Base-by-base conservation (phyloP, 2,888 invertebrate genomes). In the Netelia virgata region DNA sequence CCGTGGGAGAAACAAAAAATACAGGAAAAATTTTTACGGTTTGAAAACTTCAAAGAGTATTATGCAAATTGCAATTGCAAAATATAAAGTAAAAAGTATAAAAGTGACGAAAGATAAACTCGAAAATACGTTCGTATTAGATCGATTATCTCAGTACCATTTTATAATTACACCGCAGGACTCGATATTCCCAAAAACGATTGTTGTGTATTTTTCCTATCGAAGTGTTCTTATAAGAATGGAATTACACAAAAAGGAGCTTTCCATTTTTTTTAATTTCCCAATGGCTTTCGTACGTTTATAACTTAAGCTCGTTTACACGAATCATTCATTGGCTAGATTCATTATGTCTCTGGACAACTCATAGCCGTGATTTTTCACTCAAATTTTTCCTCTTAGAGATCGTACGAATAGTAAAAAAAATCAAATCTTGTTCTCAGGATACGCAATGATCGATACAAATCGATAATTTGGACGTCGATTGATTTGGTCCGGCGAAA, bases 311-410 rank as follows among this genome's bases (percentile, higher is more conserved):
- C 84, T 83, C 80, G 86, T 87, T 83, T 81, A 88, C 90, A 90
- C 91, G 91, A 90, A 90, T 92, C 92, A 92, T 92, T 92, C 90
- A 89, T 89, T 90, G 89, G 89, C 83, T 90, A 89, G 88, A 87
- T 68, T 6, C 28, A 74, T 74, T 72, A 68, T 75, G 86, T 74
- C 84, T 87, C 84, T 87, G 84, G 88, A 87, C 87, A 77, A 86
- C 86, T 89, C 6, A 50, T 20, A 53, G 41, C 36, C n/a, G 16
- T 23, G 14, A 41, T 18, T 20, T 61, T 81, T 18, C 16, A 14
- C 47, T 63, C 53, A 18, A 64, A 47, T 59, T 69, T 16, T 57
- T 28, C 14, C 14, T 41, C 20, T 55, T 3, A 3, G 18, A 57
- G 55, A 43, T 41, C 41, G 14, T n/a, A 36, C 43, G 20, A 23